Evolutionary conservation across 1,140 invertebrate genomes (phyloP), one percentile per base, ranked within the genome.

Genomic region (Drosophila pseudoananassae): DNA sequence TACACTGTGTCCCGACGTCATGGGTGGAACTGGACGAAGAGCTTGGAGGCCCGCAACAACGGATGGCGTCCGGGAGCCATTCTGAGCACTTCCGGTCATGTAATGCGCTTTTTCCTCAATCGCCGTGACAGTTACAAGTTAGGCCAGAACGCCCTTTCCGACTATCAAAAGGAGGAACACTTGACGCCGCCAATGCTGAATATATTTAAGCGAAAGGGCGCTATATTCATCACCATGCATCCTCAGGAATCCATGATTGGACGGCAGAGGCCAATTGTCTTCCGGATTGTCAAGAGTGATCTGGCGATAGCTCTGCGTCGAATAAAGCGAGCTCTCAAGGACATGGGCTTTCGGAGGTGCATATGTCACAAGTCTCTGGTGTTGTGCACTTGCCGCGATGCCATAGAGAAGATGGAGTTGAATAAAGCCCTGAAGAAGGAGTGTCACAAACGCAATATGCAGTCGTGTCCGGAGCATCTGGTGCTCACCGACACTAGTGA

Each of bases 11-110:
- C 87, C 2, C 71, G 59, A 0, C 53, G 63, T 0, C 91, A 90
- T 47, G 91, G 91, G 17, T 92, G 91, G 91, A 57, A 79, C 1
- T 92, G 91, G 91, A 49, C 46, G 0, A 20, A 50, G 1, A 45
- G 72, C 9, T 12, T 29, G 0, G 61, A 71, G 49, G 84, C 76
- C 1, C 40, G 57, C 7, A 27, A 45, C 0, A 47, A 65, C 4
- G 89, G 89, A 8, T 92, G 91, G 91, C 75, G 71, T 6, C 91
- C 91, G 0, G 91, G 91, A 0, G 75, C 57, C 10, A 78, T 92
- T 20, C 10, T 70, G 20, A 7, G 90, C 43, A 14, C 71, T 59
- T 76, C 91, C 0, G 60, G 79, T 6, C 66, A 66, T 10, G 25
- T 92, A 2, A 92, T 91, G 91, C 68, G 74, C 1, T 78, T 73